Conservation (phyloP, 1,140 invertebrate genomes). For the Scaptomyza graminum region DNA sequence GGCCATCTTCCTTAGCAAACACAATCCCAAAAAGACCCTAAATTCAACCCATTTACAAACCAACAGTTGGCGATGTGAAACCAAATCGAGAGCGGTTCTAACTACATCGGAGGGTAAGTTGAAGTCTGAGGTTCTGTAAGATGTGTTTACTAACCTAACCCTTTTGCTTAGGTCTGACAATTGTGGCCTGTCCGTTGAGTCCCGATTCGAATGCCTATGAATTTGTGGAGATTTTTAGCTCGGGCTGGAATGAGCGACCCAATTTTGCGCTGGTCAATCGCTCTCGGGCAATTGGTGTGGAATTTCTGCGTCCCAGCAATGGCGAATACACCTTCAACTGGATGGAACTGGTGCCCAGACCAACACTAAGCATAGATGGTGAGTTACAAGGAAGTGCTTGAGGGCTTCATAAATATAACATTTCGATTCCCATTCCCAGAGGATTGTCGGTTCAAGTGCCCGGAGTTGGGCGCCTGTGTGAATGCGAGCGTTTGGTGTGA, state of each 20-base stretch:
- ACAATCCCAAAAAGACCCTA: slow-evolving; percentile 74
- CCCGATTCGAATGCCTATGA: slow-evolving; percentile 77
- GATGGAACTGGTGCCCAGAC: slow-evolving; percentile 91
- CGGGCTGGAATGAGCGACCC: slow-evolving; percentile 88
- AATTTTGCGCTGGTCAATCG: slow-evolving; percentile 83
- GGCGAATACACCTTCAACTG: slow-evolving; percentile 91
- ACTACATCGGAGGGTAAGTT: slow-evolving; percentile 79
- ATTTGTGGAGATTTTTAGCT: slow-evolving; percentile 90
- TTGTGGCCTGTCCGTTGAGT: slow-evolving; percentile 78
- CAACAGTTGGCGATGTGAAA: slow-evolving; percentile 72
- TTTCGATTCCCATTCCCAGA: slow-evolving; percentile 73
- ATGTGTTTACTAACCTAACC: background rate
- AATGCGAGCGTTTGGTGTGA: slow-evolving; percentile 95
- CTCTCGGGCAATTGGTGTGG: slow-evolving; percentile 89
- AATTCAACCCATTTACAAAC: slow-evolving; percentile 65
- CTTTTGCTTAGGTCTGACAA: slow-evolving; percentile 62
- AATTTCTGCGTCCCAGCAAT: slow-evolving; percentile 89
- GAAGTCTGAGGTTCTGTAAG: background rate
- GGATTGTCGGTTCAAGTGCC: slow-evolving; percentile 91
- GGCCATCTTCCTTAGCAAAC: slow-evolving; percentile 80
- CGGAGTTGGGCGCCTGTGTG: slow-evolving; percentile 94
- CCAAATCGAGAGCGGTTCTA: slow-evolving; percentile 77
- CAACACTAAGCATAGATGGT: slow-evolving; percentile 77
- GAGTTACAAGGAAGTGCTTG: background rate
- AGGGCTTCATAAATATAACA: background rate